phyloP scores from a whole-genome alignment of 2,113 vertebrate genomes.

The Theristicus caerulescens region DNA sequence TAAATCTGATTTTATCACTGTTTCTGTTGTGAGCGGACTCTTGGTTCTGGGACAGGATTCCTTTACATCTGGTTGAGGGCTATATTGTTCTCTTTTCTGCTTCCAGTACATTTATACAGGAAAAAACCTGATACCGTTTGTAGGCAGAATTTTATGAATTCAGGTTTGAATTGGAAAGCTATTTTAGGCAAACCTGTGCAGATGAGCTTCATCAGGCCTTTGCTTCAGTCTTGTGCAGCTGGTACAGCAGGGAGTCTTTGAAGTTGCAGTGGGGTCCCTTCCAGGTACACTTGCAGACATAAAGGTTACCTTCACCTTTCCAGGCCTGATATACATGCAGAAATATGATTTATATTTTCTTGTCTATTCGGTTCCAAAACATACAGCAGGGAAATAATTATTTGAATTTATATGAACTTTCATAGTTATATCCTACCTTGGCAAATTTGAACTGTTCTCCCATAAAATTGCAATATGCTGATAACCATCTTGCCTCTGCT shows the following conservation, averaged over 20 bases:
- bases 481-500: not conserved
- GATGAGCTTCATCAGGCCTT: not conserved
- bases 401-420: not conserved
- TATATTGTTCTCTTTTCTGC: not conserved
- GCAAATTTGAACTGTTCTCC: not conserved
- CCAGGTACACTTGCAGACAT: not conserved
- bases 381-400: not conserved
- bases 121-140: fast-evolving
- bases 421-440: not conserved
- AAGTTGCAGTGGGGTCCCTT: not conserved
- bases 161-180: not conserved
- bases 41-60: not conserved
- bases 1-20: not conserved
- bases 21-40: not conserved
- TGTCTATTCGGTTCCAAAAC: not conserved
- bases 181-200: not conserved
- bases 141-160: not conserved
- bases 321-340: not conserved
- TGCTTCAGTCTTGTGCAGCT: not conserved
- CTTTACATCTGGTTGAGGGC: not conserved
- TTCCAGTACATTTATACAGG: not conserved
- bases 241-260: not conserved
- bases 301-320: not conserved
- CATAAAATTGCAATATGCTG: not conserved
- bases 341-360: not conserved